Percentiles rank a stretch among this genome's conserved stretches.
These are phyloP conservation scores for Plotosus lineatus DNA, from an alignment of 2,113 vertebrate genomes.

Conservation along the genomic window DNA sequence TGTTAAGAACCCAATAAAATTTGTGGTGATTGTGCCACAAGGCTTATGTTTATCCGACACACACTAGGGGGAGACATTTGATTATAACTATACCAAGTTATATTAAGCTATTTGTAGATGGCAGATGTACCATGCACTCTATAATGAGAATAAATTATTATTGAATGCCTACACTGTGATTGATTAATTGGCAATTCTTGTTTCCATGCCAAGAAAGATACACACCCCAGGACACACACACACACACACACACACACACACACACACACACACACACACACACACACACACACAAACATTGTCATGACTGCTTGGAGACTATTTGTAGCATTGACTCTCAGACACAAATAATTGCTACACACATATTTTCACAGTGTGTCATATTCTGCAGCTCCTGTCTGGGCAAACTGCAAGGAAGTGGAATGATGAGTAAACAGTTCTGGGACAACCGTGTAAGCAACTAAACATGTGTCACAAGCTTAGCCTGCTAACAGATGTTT, in stretches of 20 bases:
- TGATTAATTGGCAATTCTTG: too few species aligned
- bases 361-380: conserved; percentile 38
- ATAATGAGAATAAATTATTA: not conserved
- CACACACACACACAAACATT: conserved; percentile 25
- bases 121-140: too few species aligned
- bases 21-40: too few species aligned
- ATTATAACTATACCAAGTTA: too few species aligned
- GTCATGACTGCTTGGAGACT: conserved; percentile 23
- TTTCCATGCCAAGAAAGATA: not conserved
- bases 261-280: not conserved
- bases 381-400: conserved; percentile 41
- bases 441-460: conserved; percentile 40
- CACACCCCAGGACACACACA: not conserved
- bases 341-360: conserved; percentile 46
- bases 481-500: conserved; percentile 28
- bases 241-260: conserved; percentile 18
- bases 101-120: too few species aligned
- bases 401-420: conserved; percentile 19
- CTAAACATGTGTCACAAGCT: not conserved
- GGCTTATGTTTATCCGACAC: too few species aligned
- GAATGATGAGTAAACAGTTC: conserved; percentile 39
- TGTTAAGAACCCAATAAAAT: too few species aligned
- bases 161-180: not conserved
- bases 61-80: too few species aligned
- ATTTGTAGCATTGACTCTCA: conserved; percentile 31